A percentile compares a stretch with the other conserved stretches of the same genome.
These are phyloP conservation scores for Perccottus glenii DNA, from an alignment of 2,113 vertebrate species.

Conservation along the genomic window DNA sequence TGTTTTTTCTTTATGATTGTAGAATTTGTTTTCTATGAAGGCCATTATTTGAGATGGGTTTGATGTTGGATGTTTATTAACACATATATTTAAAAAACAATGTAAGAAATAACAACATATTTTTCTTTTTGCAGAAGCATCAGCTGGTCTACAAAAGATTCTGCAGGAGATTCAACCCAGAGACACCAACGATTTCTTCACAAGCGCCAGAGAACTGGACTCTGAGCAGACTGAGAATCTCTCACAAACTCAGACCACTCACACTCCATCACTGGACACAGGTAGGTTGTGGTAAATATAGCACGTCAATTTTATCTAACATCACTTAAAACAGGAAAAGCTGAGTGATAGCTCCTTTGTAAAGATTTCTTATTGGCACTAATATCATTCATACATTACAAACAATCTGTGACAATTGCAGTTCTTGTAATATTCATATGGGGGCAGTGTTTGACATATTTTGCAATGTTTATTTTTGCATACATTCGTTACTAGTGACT, in stretches of 20 bases:
- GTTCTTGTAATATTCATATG: constrained; percentile 67
- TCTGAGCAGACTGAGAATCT: constrained; percentile 55
- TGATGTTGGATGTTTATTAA: too few relatives aligned
- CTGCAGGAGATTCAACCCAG: constrained; percentile 92
- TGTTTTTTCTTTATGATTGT: too few relatives aligned
- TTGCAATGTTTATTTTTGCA: not conserved
- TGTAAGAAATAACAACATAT: too few relatives aligned
- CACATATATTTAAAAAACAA: not conserved
- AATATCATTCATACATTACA: not conserved
- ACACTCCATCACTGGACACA: constrained; percentile 41
- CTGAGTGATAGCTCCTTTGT: not conserved
- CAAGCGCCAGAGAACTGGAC: constrained; percentile 83
- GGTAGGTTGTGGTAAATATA: constrained; percentile 31
- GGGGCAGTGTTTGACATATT: constrained; percentile 61
- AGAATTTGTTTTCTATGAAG: too few relatives aligned
- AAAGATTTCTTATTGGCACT: too few relatives aligned
- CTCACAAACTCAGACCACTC: constrained; percentile 29
- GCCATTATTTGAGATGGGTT: too few relatives aligned
- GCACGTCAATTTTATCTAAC: not conserved
- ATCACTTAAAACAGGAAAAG: not conserved
- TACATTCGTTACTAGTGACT: not conserved
- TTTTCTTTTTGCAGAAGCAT: constrained; percentile 77
- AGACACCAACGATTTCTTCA: constrained; percentile 94
- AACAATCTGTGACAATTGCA: constrained; percentile 24
- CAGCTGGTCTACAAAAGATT: constrained; percentile 85